Evolutionary conservation across 2,888 invertebrate species (phyloP).

Genomic region (Dasysyrphus albostriatus): DNA sequence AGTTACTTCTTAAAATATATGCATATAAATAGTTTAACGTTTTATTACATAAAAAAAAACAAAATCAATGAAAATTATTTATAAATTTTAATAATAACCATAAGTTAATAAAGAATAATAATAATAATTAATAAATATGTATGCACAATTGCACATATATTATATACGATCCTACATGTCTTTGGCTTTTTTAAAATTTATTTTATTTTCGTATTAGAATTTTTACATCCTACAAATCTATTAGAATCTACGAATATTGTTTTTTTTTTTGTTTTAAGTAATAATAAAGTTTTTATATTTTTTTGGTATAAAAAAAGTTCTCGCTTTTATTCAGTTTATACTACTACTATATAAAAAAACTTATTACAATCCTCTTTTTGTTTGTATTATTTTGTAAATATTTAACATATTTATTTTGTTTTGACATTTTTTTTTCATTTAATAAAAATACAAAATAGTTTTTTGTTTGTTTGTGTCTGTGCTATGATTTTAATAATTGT

Average conservation of each 20-base stretch:
- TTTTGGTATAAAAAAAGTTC: conserved; percentile 59
- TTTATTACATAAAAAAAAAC: conserved; percentile 16
- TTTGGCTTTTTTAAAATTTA: conserved; percentile 62
- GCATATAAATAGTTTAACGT: conserved; percentile 48
- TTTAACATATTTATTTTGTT: conserved; percentile 56
- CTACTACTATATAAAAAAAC: conserved; percentile 47
- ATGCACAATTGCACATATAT: conserved; percentile 16
- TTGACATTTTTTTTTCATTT: conserved; percentile 31
- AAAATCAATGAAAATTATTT: conserved; percentile 17
- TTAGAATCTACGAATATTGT: conserved; percentile 37
- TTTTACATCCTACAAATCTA: conserved; percentile 40
- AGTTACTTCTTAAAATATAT: conserved; percentile 53
- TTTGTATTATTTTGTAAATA: conserved; percentile 54
- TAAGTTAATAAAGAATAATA: not conserved
- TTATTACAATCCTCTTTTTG: conserved; percentile 29
- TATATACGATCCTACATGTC: conserved; percentile 12
- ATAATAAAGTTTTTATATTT: not conserved
- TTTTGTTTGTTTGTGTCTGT: conserved; percentile 52
- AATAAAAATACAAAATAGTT: conserved; percentile 74
- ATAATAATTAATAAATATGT: conserved; percentile 15
- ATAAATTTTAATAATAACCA: not conserved
- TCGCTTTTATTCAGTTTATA: conserved; percentile 38
- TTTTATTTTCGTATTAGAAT: conserved; percentile 31
- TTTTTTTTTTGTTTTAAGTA: conserved; percentile 29
- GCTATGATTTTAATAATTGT: conserved; percentile 63